A percentile compares a stretch with the other conserved stretches of the same genome.
phyloP scores from a whole-genome alignment of 2,888 invertebrate species.

The Stratiomys singularior region DNA sequence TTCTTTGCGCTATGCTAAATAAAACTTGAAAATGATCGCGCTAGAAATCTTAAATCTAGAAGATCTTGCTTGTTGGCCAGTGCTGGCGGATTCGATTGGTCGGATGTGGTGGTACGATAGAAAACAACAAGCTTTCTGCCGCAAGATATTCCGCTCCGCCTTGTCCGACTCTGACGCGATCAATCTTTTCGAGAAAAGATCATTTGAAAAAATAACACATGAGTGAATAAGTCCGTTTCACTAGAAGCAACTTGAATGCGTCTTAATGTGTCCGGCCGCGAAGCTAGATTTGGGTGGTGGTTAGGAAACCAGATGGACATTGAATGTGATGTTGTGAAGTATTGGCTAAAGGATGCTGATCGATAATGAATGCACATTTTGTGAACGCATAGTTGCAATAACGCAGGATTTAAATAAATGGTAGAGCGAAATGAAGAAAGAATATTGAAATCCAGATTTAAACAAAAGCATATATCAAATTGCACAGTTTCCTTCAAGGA shows the following conservation, averaged over 20 bases:
- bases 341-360: not conserved
- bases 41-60: not conserved
- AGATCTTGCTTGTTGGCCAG: not conserved
- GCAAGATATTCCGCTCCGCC: not conserved
- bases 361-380: too few species aligned
- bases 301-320: not conserved
- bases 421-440: too few species aligned
- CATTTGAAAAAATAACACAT: slow-evolving; percentile 23
- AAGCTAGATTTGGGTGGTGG: not conserved
- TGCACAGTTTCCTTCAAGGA: too few species aligned
- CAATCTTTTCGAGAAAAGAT: slow-evolving; percentile 28
- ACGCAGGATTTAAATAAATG: too few species aligned
- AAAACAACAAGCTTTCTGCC: slow-evolving; percentile 7
- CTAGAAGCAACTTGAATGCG: not conserved
- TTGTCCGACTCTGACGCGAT: slow-evolving; percentile 16
- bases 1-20: not conserved
- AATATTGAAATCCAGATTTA: too few species aligned
- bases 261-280: not conserved
- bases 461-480: too few species aligned
- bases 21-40: slow-evolving; percentile 15
- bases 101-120: not conserved
- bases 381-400: too few species aligned
- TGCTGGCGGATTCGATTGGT: not conserved
- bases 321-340: not conserved
- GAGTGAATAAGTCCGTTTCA: slow-evolving; percentile 22